These are phyloP conservation scores for Choreutis nemorana DNA, from an alignment of 2,888 invertebrate genomes.

Conservation along the genomic window DNA sequence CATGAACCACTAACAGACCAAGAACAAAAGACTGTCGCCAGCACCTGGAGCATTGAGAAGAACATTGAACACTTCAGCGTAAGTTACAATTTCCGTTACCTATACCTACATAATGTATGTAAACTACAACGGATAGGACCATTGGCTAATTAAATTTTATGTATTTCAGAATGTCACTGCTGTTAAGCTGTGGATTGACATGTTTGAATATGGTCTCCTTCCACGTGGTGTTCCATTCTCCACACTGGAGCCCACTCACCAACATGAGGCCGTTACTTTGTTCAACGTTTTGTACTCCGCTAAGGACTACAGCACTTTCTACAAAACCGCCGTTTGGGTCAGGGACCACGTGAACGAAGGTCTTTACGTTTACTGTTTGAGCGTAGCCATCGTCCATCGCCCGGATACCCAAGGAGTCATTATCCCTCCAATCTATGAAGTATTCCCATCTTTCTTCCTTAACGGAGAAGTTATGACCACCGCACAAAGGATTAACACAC, in stretches of 20 bases:
- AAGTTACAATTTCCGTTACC: slow-evolving; percentile 14
- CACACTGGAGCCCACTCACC: slow-evolving; percentile 59
- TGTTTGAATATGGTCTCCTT: slow-evolving; percentile 61
- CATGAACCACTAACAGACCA: slow-evolving; percentile 67
- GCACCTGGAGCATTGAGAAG: slow-evolving; percentile 55
- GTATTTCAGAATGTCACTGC: slow-evolving; percentile 60
- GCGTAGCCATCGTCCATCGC: slow-evolving; percentile 69
- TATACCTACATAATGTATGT: background rate
- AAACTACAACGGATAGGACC: slow-evolving; percentile 2
- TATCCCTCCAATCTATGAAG: slow-evolving; percentile 76
- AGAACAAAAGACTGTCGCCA: slow-evolving; percentile 53
- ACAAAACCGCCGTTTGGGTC: slow-evolving; percentile 73
- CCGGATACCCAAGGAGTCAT: slow-evolving; percentile 70
- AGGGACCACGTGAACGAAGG: slow-evolving; percentile 74
- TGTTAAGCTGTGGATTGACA: slow-evolving; percentile 61
- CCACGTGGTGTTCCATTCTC: slow-evolving; percentile 69
- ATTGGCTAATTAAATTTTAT: slow-evolving; percentile 3
- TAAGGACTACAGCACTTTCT: slow-evolving; percentile 75
- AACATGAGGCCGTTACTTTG: slow-evolving; percentile 69
- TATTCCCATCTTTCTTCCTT: slow-evolving; percentile 76
- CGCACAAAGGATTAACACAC: slow-evolving; percentile 67
- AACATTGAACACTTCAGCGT: slow-evolving; percentile 58
- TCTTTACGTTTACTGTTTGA: slow-evolving; percentile 72
- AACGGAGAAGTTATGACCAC: slow-evolving; percentile 72
- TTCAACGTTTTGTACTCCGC: slow-evolving; percentile 74